A percentile compares a stretch with the other conserved stretches of the same genome.
Conservation (phyloP, 2,113 vertebrate species). For the Seriola rivoliana region DNA sequence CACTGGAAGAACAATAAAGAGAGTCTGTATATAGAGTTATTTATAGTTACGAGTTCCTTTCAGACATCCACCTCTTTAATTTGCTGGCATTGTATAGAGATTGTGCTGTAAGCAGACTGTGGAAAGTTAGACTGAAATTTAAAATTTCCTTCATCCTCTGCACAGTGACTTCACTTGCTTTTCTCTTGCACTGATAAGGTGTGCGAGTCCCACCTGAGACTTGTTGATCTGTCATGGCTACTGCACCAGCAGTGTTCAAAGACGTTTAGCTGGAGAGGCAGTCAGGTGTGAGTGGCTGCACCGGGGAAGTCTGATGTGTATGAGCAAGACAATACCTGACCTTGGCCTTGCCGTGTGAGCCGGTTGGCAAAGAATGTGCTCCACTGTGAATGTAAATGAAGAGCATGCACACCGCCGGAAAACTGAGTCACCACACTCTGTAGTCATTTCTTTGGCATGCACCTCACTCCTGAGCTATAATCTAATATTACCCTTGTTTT, state of each 20-base stretch:
- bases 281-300: conserved; percentile 63
- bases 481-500: conserved; percentile 57
- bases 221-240: conserved; percentile 62
- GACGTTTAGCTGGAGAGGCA: conserved; percentile 61
- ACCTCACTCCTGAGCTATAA: conserved; percentile 27
- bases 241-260: conserved; percentile 62
- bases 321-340: conserved; percentile 76
- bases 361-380: conserved; percentile 47
- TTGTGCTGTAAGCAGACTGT: conserved; percentile 14
- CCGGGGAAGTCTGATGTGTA: conserved; percentile 68
- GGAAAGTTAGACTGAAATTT: conserved; percentile 37
- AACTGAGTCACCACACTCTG: conserved; percentile 47
- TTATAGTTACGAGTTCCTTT: conserved; percentile 23
- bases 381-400: conserved; percentile 76
- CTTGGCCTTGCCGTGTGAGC: conserved; percentile 71
- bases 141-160: conserved; percentile 15
- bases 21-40: conserved; percentile 18
- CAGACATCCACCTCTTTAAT: conserved; percentile 46
- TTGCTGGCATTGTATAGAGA: conserved; percentile 12
- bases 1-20: conserved; percentile 46
- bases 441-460: conserved; percentile 52
- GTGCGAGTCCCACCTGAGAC: conserved; percentile 38
- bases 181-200: conserved; percentile 40
- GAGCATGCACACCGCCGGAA: conserved; percentile 46
- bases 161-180: conserved; percentile 21